Percentiles rank a stretch among this genome's conserved stretches.
Evolutionary conservation across 2,888 invertebrate species (phyloP).

Genomic region (Cactoblastis cactorum): DNA sequence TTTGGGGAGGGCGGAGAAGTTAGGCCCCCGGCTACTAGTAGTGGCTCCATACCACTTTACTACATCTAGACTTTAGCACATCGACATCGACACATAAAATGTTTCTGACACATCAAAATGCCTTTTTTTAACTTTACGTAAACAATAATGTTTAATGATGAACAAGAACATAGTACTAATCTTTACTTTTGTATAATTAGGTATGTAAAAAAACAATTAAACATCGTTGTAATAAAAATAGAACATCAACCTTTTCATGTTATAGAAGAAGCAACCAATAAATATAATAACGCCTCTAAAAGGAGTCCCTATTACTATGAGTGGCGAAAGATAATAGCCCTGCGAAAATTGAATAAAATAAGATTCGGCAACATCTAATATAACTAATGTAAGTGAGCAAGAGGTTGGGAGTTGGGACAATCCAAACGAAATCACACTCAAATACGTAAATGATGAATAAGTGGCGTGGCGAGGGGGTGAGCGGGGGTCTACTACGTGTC

Average conservation of each 20-base stretch:
- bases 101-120: too few relatives aligned
- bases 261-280: constrained; percentile 36
- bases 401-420: constrained; percentile 54
- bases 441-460: constrained; percentile 74
- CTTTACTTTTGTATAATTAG: too few relatives aligned
- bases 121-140: too few relatives aligned
- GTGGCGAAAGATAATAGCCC: constrained; percentile 61
- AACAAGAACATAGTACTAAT: too few relatives aligned
- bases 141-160: too few relatives aligned
- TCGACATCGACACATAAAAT: too few relatives aligned
- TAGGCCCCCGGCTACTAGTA: too few relatives aligned
- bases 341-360: constrained; percentile 63
- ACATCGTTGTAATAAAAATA: too few relatives aligned
- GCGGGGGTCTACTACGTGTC: constrained; percentile 60
- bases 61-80: too few relatives aligned
- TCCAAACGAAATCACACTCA: constrained; percentile 73
- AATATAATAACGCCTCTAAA: constrained; percentile 49
- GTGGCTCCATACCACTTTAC: too few relatives aligned
- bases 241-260: constrained; percentile 33
- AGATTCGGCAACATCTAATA: constrained; percentile 62
- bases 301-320: constrained; percentile 54
- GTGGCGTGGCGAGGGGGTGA: constrained; percentile 43
- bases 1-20: too few relatives aligned
- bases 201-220: too few relatives aligned
- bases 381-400: constrained; percentile 66